Conservation (phyloP, 2,888 invertebrate species). For the Metopia argyrocephala region DNA sequence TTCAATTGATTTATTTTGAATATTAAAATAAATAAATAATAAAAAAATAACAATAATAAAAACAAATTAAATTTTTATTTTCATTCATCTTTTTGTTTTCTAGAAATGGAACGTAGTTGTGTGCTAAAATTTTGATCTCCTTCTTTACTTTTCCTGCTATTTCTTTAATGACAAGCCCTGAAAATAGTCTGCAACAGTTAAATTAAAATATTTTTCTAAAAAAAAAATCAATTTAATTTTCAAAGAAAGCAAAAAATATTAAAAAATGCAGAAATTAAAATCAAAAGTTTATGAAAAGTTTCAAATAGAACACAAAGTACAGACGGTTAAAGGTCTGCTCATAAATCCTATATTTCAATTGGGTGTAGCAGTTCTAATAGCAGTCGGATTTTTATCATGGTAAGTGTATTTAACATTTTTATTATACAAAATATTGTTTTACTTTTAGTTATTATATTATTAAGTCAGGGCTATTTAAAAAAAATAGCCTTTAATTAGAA, state of each 20-base stretch:
- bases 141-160: neutral
- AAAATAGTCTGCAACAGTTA: conserved; percentile 31
- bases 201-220: conserved; percentile 19
- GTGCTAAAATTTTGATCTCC: conserved; percentile 7
- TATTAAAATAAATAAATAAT: neutral
- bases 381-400: conserved; percentile 71
- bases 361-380: conserved; percentile 66
- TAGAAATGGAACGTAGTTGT: conserved; percentile 36
- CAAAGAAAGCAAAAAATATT: neutral
- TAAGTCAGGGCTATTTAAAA: too few relatives aligned
- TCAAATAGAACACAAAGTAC: conserved; percentile 38
- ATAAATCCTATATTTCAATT: conserved; percentile 68
- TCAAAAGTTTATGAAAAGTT: conserved; percentile 42
- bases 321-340: conserved; percentile 59
- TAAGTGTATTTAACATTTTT: conserved; percentile 62
- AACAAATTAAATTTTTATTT: neutral
- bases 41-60: neutral
- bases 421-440: too few relatives aligned
- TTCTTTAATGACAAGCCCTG: conserved; percentile 34
- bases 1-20: conserved; percentile 36
- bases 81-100: conserved; percentile 29
- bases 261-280: conserved; percentile 55
- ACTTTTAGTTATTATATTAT: too few relatives aligned
- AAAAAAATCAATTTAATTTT: conserved; percentile 18
- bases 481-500: too few relatives aligned